These are phyloP conservation scores for Vulpes lagopus DNA, from an alignment of 2,113 vertebrate genomes.

Conservation along the genomic window DNA sequence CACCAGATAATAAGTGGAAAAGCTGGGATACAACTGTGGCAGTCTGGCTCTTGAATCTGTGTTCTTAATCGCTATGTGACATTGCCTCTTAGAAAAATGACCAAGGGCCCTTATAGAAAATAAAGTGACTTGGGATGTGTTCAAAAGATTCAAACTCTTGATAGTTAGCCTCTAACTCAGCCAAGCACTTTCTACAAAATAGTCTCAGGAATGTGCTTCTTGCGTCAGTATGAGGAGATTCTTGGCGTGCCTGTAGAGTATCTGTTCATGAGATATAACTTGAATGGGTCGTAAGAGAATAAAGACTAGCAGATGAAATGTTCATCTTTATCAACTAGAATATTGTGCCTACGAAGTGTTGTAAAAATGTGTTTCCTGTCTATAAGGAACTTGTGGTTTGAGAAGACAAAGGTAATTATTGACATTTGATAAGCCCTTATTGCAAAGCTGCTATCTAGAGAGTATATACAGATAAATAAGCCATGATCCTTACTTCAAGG, in stretches of 20 bases:
- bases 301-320: not conserved
- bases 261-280: not conserved
- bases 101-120: not conserved
- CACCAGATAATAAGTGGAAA: not conserved
- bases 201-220: not conserved
- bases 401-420: constrained; percentile 44
- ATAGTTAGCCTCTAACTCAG: not conserved
- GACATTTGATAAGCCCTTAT: constrained; percentile 49
- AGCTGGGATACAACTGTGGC: not conserved
- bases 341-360: not conserved
- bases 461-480: not conserved
- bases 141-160: not conserved
- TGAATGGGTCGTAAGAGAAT: not conserved
- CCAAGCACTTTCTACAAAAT: not conserved
- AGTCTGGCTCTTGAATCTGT: not conserved
- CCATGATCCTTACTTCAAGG: not conserved
- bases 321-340: constrained; percentile 11
- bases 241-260: not conserved
- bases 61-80: not conserved
- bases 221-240: not conserved
- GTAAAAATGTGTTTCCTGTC: constrained; percentile 40
- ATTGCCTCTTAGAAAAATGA: constrained; percentile 10
- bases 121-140: not conserved
- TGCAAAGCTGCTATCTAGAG: not conserved
- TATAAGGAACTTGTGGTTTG: constrained; percentile 27